A percentile compares a stretch with the other conserved stretches of the same genome.
These are phyloP conservation scores for Cottoperca gobio DNA, from an alignment of 2,797 vertebrate genomes.

Conservation along the genomic window DNA sequence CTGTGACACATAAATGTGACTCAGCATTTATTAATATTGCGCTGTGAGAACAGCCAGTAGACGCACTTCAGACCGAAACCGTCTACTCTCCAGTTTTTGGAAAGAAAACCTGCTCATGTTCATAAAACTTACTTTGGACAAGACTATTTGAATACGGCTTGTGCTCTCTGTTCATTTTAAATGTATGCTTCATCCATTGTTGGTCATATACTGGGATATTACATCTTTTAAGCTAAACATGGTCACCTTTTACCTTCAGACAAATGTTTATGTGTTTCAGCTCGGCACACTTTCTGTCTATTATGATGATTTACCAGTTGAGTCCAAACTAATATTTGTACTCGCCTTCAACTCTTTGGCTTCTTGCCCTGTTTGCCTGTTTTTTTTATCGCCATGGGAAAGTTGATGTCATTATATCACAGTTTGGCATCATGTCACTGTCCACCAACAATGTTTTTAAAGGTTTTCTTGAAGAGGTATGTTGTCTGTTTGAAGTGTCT, in stretches of 20 bases:
- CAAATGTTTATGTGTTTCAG: background rate
- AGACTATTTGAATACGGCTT: conserved; percentile 1
- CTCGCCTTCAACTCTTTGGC: background rate
- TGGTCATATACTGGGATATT: conserved; percentile 9
- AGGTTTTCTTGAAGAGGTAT: background rate
- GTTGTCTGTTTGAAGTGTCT: conserved; percentile 17
- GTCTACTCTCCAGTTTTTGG: background rate
- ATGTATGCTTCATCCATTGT: background rate
- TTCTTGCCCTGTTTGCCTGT: background rate
- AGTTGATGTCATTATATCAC: conserved; percentile 14
- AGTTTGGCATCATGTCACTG: conserved; percentile 4
- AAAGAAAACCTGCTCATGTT: background rate
- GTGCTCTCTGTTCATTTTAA: conserved; percentile 13
- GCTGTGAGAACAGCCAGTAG: background rate
- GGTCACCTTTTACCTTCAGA: conserved; percentile 9
- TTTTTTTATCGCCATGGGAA: conserved; percentile 55
- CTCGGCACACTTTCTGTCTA: conserved; percentile 9
- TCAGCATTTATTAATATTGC: background rate
- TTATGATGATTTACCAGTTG: conserved; percentile 13
- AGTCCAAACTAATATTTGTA: conserved; percentile 13
- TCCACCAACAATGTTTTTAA: conserved; percentile 2
- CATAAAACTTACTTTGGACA: background rate
- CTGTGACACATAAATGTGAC: background rate
- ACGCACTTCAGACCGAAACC: background rate
- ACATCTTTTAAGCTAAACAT: conserved; percentile 12